phyloP scores from a whole-genome alignment of 2,888 invertebrate genomes.

The Caenorhabditis zanzibari region DNA sequence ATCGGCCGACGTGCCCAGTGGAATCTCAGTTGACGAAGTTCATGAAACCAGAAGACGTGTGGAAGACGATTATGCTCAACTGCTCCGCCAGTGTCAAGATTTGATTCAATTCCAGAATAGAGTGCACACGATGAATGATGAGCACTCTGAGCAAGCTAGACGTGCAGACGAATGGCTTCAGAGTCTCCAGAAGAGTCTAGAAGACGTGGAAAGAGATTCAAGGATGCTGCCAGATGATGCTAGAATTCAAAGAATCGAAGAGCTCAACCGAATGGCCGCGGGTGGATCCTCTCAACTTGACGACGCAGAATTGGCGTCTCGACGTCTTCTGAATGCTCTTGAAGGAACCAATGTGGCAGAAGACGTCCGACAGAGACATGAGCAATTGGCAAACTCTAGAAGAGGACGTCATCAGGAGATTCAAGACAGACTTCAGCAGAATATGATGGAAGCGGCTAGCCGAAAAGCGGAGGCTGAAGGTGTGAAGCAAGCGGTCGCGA shows the following conservation, averaged over 20 bases:
- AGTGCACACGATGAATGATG: constrained; percentile 68
- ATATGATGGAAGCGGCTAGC: constrained; percentile 68
- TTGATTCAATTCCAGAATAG: constrained; percentile 73
- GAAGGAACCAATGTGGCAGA: constrained; percentile 69
- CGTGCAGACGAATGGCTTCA: constrained; percentile 55
- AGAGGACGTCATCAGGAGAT: constrained; percentile 67
- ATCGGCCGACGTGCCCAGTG: constrained; percentile 39
- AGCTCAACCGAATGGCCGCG: constrained; percentile 69
- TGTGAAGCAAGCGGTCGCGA: constrained; percentile 67
- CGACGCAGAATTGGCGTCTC: constrained; percentile 67
- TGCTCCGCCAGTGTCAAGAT: constrained; percentile 73
- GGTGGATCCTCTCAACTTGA: constrained; percentile 68
- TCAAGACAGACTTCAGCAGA: constrained; percentile 70
- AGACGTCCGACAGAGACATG: constrained; percentile 64
- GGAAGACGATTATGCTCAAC: constrained; percentile 70
- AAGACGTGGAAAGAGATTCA: constrained; percentile 37
- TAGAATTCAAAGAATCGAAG: constrained; percentile 62
- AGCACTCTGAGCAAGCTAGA: constrained; percentile 64
- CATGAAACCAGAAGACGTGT: constrained; percentile 67
- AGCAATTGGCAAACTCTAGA: constrained; percentile 48
- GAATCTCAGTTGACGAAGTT: constrained; percentile 71
- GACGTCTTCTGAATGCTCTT: constrained; percentile 65
- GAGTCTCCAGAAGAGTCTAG: constrained; percentile 50
- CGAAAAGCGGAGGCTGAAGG: constrained; percentile 72
- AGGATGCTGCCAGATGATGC: constrained; percentile 57